phyloP scores from a whole-genome alignment of 2,888 invertebrate genomes.

The Cynaeus angustus region DNA sequence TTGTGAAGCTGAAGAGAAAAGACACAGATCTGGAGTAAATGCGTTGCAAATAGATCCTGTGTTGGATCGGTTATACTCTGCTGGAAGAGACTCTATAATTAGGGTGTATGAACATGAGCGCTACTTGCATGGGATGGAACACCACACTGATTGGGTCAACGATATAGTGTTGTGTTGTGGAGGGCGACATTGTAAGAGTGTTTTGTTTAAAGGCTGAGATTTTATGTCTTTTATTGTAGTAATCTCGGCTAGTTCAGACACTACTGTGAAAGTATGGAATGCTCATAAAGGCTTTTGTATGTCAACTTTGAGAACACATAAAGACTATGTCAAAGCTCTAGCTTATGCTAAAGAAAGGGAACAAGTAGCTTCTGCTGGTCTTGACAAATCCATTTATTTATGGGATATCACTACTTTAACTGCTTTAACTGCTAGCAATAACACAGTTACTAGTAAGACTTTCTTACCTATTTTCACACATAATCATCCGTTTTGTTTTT shows the following conservation, averaged over 20 bases:
- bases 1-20: constrained; percentile 94
- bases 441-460: constrained; percentile 93
- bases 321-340: constrained; percentile 98
- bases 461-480: constrained; percentile 1
- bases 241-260: constrained; percentile 99
- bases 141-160: constrained; percentile 99
- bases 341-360: constrained; percentile 98
- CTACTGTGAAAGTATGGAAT: constrained; percentile 99
- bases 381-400: constrained; percentile 96
- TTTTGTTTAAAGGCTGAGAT: constrained; percentile 18
- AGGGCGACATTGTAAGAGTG: constrained; percentile 91
- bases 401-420: constrained; percentile 99
- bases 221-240: constrained; percentile 75
- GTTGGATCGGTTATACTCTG: constrained; percentile 93
- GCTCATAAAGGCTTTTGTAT: constrained; percentile 99
- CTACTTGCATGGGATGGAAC: constrained; percentile 98
- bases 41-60: constrained; percentile 94
- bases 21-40: constrained; percentile 96
- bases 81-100: constrained; percentile 97
- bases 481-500: constrained; percentile 19
- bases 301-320: constrained; percentile 98
- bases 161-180: constrained; percentile 98
- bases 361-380: constrained; percentile 95
- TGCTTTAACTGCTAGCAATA: constrained; percentile 97
- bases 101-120: constrained; percentile 91